Evolutionary conservation across 2,797 vertebrate genomes (phyloP).

Genomic region (Tapera naevia): DNA sequence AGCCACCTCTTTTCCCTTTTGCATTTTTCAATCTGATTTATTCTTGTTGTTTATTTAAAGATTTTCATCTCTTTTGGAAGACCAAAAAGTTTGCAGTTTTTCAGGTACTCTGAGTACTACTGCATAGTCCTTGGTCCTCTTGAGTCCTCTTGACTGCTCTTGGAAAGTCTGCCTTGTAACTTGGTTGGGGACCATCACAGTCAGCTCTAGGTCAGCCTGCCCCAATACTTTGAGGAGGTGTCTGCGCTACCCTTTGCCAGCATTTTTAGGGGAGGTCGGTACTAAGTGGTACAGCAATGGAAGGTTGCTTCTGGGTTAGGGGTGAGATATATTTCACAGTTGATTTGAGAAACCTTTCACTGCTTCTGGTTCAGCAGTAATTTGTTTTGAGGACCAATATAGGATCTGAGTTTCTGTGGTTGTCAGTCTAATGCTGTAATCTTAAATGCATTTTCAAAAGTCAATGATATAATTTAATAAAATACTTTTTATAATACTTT

Average conservation of each 20-base stretch:
- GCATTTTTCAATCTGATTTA: not conserved
- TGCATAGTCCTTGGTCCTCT: not conserved
- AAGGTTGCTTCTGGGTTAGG: not conserved
- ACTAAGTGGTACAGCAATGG: too few relatives aligned
- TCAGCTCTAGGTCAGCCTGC: not conserved
- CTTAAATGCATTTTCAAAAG: not conserved
- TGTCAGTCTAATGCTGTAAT: not conserved
- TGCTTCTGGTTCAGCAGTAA: not conserved
- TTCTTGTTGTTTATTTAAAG: not conserved
- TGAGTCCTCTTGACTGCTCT: not conserved
- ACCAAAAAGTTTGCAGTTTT: not conserved
- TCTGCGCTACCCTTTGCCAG: not conserved
- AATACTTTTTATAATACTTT: not conserved
- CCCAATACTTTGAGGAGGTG: rapidly evolving
- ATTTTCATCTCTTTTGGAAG: not conserved
- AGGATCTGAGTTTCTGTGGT: not conserved
- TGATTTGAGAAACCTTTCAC: not conserved
- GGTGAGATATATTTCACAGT: not conserved
- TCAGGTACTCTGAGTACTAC: not conserved
- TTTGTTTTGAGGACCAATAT: not conserved
- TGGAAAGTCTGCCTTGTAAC: not conserved
- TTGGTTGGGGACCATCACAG: not conserved
- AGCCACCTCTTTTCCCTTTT: not conserved
- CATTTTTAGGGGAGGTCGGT: not conserved
- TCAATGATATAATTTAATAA: not conserved